A percentile compares a stretch with the other conserved stretches of the same genome.
These are phyloP conservation scores for Genyomyrus donnyi DNA, from an alignment of 2,113 vertebrate genomes.

Conservation along the genomic window DNA sequence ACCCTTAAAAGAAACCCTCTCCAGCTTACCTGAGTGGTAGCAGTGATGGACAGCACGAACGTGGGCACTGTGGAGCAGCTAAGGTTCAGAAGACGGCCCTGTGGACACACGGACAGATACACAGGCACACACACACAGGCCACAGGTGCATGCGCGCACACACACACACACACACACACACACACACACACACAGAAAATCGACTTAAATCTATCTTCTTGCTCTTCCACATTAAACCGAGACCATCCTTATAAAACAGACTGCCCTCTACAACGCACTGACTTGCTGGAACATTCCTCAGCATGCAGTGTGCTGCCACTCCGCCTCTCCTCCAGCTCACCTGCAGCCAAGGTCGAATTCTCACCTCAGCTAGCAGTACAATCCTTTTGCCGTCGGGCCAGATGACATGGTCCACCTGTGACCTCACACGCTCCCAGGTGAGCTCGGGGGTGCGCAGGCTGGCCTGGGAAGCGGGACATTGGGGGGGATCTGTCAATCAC, in stretches of 20 bases:
- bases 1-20: background rate
- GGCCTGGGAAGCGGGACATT: slow-evolving; percentile 52
- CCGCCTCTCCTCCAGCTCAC: background rate
- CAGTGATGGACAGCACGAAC: slow-evolving; percentile 88
- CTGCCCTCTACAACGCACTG: background rate
- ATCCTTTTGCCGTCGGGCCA: slow-evolving; percentile 92
- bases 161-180: background rate
- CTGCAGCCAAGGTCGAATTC: background rate
- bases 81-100: slow-evolving; percentile 88
- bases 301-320: background rate
- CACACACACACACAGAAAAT: background rate
- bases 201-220: background rate
- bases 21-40: slow-evolving; percentile 75
- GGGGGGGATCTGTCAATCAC: background rate
- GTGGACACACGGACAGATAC: background rate
- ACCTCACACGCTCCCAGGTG: slow-evolving; percentile 81
- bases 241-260: background rate
- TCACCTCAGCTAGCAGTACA: slow-evolving; percentile 85
- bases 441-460: slow-evolving; percentile 80
- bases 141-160: background rate
- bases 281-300: background rate
- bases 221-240: background rate
- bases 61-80: slow-evolving; percentile 94
- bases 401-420: slow-evolving; percentile 88
- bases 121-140: background rate